These are phyloP conservation scores for Burhinus oedicnemus DNA, from an alignment of 2,113 vertebrate species.

Conservation along the genomic window DNA sequence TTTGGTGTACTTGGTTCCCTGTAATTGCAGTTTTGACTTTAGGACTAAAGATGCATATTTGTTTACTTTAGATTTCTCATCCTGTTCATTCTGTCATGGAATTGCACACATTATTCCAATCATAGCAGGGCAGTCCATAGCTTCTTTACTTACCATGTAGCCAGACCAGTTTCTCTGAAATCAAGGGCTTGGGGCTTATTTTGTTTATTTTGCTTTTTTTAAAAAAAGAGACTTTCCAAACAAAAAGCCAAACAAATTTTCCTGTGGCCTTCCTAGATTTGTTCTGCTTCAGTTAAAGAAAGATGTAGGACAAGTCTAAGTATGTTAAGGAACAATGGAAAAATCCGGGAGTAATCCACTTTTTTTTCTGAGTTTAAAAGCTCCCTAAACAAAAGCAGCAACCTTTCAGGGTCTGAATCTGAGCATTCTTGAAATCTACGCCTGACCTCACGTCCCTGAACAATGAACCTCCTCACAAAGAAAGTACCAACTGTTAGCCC, in stretches of 20 bases:
- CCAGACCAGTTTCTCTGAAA: conserved; percentile 10
- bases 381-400: not conserved
- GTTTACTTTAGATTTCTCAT: conserved; percentile 34
- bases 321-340: conserved; percentile 22
- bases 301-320: conserved; percentile 52
- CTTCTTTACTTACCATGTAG: not conserved
- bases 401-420: not conserved
- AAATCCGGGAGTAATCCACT: not conserved
- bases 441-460: conserved; percentile 42
- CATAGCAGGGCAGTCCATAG: not conserved
- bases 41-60: not conserved
- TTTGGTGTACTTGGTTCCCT: conserved; percentile 23
- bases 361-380: not conserved
- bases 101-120: conserved; percentile 19
- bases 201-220: conserved; percentile 37
- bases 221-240: conserved; percentile 35
- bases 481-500: conserved; percentile 47
- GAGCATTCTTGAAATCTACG: not conserved
- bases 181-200: not conserved
- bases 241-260: conserved; percentile 38
- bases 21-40: conserved; percentile 30
- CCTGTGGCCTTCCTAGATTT: conserved; percentile 42
- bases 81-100: conserved; percentile 6
- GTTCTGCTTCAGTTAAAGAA: conserved; percentile 59
- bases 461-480: conserved; percentile 39